A percentile compares a stretch with the other conserved stretches of the same genome.
Conservation (phyloP, 2,113 vertebrate genomes). For the Hylia prasina region DNA sequence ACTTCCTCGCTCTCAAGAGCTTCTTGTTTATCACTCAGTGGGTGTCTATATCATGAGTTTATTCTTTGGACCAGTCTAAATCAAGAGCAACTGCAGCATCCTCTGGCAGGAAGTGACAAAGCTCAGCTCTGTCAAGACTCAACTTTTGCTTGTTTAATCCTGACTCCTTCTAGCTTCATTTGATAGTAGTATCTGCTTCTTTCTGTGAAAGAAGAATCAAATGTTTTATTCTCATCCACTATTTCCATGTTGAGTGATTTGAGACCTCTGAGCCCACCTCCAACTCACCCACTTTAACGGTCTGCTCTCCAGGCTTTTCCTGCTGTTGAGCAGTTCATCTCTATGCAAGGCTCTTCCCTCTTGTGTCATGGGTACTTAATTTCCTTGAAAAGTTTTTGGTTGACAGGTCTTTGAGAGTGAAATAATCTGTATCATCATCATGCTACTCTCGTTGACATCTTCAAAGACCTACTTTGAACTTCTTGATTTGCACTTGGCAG, state of each 20-base stretch:
- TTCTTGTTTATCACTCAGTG: neutral
- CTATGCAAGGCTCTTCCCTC: neutral
- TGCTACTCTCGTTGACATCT: neutral
- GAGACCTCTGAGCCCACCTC: neutral
- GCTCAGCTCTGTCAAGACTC: neutral
- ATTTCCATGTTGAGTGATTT: neutral
- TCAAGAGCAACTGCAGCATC: neutral
- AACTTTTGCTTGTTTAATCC: neutral
- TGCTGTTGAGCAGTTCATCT: neutral
- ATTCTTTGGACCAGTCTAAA: neutral
- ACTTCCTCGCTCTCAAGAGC: neutral
- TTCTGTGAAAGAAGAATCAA: neutral
- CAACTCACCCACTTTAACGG: neutral
- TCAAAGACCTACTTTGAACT: neutral
- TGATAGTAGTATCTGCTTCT: neutral
- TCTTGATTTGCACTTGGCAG: neutral
- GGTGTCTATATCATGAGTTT: neutral
- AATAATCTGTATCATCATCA: neutral
- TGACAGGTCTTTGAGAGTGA: neutral
- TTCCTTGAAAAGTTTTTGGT: neutral
- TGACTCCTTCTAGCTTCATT: neutral
- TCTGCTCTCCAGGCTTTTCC: neutral
- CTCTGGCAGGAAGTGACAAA: neutral
- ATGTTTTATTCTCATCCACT: neutral
- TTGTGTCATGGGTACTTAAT: neutral